Evolutionary conservation across 2,888 invertebrate genomes (phyloP), one percentile per base, ranked within the genome.

Genomic region (Tenthredo distinguenda): DNA sequence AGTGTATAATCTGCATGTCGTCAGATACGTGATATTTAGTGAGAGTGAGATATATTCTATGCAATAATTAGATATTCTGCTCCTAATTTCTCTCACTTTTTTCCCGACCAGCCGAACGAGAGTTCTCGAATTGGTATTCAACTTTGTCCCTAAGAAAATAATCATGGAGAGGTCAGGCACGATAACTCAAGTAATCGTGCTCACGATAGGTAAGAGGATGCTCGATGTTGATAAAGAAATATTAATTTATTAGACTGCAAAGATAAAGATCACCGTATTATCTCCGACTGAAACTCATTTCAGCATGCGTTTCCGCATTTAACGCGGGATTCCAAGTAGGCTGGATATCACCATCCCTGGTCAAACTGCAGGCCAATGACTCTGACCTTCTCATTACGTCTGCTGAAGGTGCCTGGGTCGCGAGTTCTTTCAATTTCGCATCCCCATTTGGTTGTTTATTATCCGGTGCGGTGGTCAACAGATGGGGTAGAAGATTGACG

Each of bases 381-480:
- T 58, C 79, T 21, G 82, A 83, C 18, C 10, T 87, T 10, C 31
- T 21, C n/a, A 7, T 89, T 43, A 84, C 86, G 0, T 2, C 85
- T 3, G 76, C 84, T 37, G n/a, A 87, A n/a, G 86, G 50, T 68
- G 76, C 85, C 1, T 90, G 87, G 89, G 18, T 88, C 7, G 87
- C 86, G 12, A 77, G 71, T 40, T 85, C 76, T 0, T 0, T 81
- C 15, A 15, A 31, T n/a, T 21, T 88, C 5, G 90, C 88, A 12
- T 85, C 85, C 1, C 77, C 85, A 34, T 18, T 89, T 12, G 90
- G 90, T 31, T 86, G 89, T 18, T 18, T 87, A 26, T 0, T 84
- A 6, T 40, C 85, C 6, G 87, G 79, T 6, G 26, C 87, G 0
- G 37, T 89, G 12, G 55, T 87, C 15, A 85, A 89, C 40, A 62